A percentile compares a stretch with the other conserved stretches of the same genome.
Conservation (phyloP, 2,797 vertebrate species). For the Geotrypetes seraphini region DNA sequence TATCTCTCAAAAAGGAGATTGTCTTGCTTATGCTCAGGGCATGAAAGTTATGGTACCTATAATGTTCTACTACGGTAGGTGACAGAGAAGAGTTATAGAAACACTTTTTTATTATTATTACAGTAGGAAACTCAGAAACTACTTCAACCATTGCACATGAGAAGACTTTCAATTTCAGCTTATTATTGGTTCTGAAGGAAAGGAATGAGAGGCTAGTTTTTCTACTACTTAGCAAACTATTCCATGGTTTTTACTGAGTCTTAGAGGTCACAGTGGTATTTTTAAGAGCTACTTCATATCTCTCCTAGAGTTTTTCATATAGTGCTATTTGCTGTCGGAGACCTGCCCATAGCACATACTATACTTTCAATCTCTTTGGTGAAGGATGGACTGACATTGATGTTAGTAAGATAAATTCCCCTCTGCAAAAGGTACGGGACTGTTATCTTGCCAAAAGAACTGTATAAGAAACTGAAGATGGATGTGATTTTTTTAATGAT, state of each 20-base stretch:
- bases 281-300: slow-evolving; percentile 23
- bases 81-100: slow-evolving; percentile 1
- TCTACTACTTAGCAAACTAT: slow-evolving; percentile 11
- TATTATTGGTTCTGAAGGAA: slow-evolving; percentile 13
- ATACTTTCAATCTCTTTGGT: slow-evolving; percentile 10
- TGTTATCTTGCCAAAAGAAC: background rate
- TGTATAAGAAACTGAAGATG: background rate
- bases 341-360: slow-evolving; percentile 3
- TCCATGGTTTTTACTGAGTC: slow-evolving; percentile 21
- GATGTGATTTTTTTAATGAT: no score
- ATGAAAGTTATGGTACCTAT: slow-evolving; percentile 5
- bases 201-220: slow-evolving; percentile 21
- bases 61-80: background rate
- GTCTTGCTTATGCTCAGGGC: slow-evolving; percentile 10
- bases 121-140: slow-evolving; percentile 12
- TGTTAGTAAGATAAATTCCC: background rate
- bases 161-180: slow-evolving; percentile 9
- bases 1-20: no score
- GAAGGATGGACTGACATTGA: slow-evolving; percentile 13
- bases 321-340: slow-evolving; percentile 21
- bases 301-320: slow-evolving; percentile 20
- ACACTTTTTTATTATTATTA: slow-evolving; percentile 9
- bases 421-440: no score
- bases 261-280: slow-evolving; percentile 28
- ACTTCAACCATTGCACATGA: slow-evolving; percentile 7